phyloP scores from a whole-genome alignment of 1,140 invertebrate species.

The Gerris buenoi region DNA sequence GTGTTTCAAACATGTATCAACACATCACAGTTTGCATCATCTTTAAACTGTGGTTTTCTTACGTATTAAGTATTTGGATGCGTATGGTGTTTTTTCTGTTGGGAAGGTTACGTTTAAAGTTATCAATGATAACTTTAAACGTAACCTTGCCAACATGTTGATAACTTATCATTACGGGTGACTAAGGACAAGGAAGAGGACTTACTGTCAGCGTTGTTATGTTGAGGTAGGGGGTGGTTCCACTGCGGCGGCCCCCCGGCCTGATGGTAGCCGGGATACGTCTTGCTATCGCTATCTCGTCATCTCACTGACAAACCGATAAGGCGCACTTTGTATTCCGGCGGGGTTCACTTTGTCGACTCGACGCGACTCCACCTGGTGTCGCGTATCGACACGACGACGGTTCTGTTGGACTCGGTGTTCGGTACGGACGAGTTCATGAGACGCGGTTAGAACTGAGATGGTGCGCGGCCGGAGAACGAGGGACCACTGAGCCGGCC shows the following conservation, averaged over 20 bases:
- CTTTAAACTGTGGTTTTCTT: too few species aligned
- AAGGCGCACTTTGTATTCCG: not conserved
- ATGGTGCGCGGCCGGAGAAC: not conserved
- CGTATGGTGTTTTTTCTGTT: too few species aligned
- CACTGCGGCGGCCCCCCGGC: not conserved
- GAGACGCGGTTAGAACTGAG: not conserved
- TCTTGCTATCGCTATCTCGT: not conserved
- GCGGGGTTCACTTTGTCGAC: not conserved
- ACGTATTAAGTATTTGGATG: too few species aligned
- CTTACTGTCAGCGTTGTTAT: too few species aligned
- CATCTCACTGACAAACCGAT: not conserved
- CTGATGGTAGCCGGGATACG: not conserved
- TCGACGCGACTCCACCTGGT: not conserved
- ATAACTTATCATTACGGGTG: too few species aligned
- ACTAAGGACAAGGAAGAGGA: too few species aligned
- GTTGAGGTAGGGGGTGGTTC: not conserved
- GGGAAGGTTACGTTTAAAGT: too few species aligned
- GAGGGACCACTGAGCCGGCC: not conserved
- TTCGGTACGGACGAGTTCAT: not conserved
- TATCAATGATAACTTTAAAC: too few species aligned
- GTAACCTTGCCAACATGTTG: too few species aligned
- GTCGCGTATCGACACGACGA: not conserved
- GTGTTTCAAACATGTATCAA: too few species aligned
- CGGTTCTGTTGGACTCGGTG: not conserved
- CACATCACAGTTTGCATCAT: too few species aligned